phyloP scores from a whole-genome alignment of 2,888 invertebrate genomes.

The Andrena hattorfiana region DNA sequence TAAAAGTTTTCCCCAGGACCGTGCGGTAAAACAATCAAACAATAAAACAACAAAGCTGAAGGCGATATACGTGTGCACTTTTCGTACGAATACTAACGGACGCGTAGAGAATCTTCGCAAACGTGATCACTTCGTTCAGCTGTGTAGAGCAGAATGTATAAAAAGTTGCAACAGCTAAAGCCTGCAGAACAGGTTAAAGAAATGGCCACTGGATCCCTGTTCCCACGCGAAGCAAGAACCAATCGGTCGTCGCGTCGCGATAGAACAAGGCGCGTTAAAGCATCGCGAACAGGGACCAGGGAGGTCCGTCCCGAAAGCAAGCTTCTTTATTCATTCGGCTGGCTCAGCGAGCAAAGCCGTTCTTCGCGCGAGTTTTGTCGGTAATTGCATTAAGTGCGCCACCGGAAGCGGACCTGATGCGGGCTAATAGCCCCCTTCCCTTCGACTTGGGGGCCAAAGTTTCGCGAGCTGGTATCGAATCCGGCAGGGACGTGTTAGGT shows the following conservation, averaged over 20 bases:
- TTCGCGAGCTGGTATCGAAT: conserved; percentile 52
- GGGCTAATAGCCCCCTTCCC: conserved; percentile 47
- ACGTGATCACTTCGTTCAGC: too few species aligned
- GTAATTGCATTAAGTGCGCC: conserved; percentile 56
- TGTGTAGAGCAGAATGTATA: background rate
- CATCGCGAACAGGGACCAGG: background rate
- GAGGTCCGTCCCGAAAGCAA: background rate
- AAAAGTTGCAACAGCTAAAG: background rate
- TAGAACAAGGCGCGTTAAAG: conserved; percentile 7
- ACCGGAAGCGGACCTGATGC: conserved; percentile 45
- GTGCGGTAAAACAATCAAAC: background rate
- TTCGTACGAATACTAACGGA: too few species aligned
- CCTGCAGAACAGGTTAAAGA: background rate
- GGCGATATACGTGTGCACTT: too few species aligned
- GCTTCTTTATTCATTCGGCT: conserved; percentile 33
- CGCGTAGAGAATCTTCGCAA: too few species aligned
- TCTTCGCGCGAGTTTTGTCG: conserved; percentile 49
- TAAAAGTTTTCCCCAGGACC: background rate
- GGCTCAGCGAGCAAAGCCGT: conserved; percentile 35
- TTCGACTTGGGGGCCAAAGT: conserved; percentile 40
- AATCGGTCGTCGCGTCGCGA: background rate
- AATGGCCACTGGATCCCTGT: too few species aligned
- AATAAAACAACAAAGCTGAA: too few species aligned
- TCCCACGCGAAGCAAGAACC: background rate
- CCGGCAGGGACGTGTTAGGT: conserved; percentile 37